Evolutionary conservation across 2,888 invertebrate genomes (phyloP).

Genomic region (Exephanes ischioxanthus): DNA sequence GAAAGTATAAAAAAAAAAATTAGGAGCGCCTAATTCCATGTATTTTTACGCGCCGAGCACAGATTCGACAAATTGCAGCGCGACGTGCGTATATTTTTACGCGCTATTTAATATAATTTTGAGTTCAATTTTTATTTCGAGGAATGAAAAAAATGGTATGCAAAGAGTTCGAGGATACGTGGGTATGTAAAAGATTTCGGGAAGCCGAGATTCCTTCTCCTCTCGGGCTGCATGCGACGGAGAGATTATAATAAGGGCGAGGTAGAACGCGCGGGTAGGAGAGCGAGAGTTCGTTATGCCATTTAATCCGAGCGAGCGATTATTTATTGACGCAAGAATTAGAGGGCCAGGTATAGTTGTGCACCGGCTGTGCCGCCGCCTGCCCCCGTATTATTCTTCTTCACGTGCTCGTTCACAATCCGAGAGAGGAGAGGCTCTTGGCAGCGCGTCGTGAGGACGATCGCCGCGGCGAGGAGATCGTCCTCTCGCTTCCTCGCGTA

Average conservation of each 20-base stretch:
- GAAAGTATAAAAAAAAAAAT: too few relatives aligned
- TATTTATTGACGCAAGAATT: constrained; percentile 81
- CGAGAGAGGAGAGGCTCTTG: constrained; percentile 7
- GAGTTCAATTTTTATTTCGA: too few relatives aligned
- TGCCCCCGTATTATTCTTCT: constrained; percentile 26
- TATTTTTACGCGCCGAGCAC: too few relatives aligned
- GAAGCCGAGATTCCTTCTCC: neutral
- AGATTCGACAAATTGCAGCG: too few relatives aligned
- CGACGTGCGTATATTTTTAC: too few relatives aligned
- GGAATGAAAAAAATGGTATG: neutral
- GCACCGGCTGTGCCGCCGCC: constrained; percentile 25
- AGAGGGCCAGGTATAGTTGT: constrained; percentile 53
- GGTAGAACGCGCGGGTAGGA: constrained; percentile 15
- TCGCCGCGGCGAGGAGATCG: constrained; percentile 49
- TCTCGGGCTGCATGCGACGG: neutral
- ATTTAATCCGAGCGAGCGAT: constrained; percentile 80
- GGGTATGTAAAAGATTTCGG: neutral
- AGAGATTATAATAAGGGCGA: neutral
- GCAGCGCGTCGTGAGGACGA: constrained; percentile 56
- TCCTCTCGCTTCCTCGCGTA: constrained; percentile 32
- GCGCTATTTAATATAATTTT: too few relatives aligned
- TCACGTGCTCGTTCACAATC: constrained; percentile 41
- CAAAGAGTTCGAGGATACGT: neutral
- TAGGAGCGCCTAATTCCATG: too few relatives aligned
- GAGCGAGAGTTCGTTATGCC: constrained; percentile 63